Evolutionary conservation across 2,888 invertebrate genomes (phyloP), one percentile per base, ranked within the genome.

Genomic region (Buathra laborator): DNA sequence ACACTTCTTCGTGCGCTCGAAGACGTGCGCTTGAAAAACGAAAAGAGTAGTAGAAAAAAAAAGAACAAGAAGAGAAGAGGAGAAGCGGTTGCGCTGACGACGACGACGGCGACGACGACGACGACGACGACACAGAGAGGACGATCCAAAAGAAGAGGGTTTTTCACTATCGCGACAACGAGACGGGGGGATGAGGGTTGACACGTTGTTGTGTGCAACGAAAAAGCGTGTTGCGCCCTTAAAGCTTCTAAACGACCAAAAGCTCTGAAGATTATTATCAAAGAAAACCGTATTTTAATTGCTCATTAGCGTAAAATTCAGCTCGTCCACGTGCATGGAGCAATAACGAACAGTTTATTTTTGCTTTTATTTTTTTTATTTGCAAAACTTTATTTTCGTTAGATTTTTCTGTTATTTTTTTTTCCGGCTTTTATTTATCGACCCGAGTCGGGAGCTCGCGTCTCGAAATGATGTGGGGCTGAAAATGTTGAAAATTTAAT

Each of bases 21-120:
- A 80, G 82, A 85, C 81, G 84, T 80, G 83, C 82, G 85, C 85
- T 85, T 80, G 80, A 85, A 83, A 85, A 83, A 81, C 77, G 72
- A 81, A 84, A 79, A 87, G 81, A 81, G 85, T 71, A 75, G 83
- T 81, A 67, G 44, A 75, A 43, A 72, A 72, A 67, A 67, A 46
- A 67, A 79, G 62, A 59, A 83, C 16, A 74, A 74, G 19, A 29
- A 59, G 64, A 37, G 62, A 53, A 46, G 53, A 67, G 72, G 44
- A 70, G 37, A 44, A 46, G 59, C 81, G 84, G 71, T 82, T 76
- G 74, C 71, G 82, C 44, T 44, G 70, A 70, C 66, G 76, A 71
- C 71, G 76, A 66, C 62, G 71, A 53, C 46, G 80, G 74, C 59
- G 56, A 66, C 78, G 76, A 83, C 53, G 62, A 62, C 77, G 77